A percentile compares a stretch with the other conserved stretches of the same genome.
Evolutionary conservation across 2,888 invertebrate genomes (phyloP).

Genomic region (Linyphia triangularis): DNA sequence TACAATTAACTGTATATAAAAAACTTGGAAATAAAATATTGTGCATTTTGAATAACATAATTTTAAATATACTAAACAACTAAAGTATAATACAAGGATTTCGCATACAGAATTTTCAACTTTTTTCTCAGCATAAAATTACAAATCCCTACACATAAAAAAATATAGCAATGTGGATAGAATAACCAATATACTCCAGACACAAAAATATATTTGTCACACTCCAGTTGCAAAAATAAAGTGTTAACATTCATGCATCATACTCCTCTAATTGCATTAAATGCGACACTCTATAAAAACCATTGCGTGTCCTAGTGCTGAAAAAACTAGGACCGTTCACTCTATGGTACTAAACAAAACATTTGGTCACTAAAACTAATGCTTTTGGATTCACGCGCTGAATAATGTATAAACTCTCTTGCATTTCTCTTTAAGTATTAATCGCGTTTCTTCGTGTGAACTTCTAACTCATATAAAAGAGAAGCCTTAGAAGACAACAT

Average conservation of each 20-base stretch:
- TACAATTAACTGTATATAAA: too few species aligned
- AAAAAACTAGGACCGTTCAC: background rate
- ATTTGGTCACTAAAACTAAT: conserved; percentile 41
- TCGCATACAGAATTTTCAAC: too few species aligned
- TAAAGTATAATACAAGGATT: too few species aligned
- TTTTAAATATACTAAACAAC: too few species aligned
- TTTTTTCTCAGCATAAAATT: too few species aligned
- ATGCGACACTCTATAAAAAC: background rate
- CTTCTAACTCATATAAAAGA: conserved; percentile 2
- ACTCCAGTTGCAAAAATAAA: background rate
- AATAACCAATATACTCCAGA: background rate
- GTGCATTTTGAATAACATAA: too few species aligned
- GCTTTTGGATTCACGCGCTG: conserved; percentile 16
- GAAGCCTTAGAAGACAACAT: background rate
- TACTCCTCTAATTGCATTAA: conserved; percentile 39
- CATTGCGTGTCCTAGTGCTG: conserved; percentile 7
- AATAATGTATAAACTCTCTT: conserved; percentile 33
- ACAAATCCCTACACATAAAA: background rate
- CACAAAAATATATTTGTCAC: conserved; percentile 15
- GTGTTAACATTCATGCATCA: conserved; percentile 40
- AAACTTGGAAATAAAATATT: too few species aligned
- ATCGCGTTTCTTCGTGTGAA: background rate
- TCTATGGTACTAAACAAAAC: conserved; percentile 20
- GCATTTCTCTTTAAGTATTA: conserved; percentile 20
- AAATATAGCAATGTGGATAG: background rate